phyloP scores from a whole-genome alignment of 2,113 vertebrate genomes.

The Mirounga angustirostris region DNA sequence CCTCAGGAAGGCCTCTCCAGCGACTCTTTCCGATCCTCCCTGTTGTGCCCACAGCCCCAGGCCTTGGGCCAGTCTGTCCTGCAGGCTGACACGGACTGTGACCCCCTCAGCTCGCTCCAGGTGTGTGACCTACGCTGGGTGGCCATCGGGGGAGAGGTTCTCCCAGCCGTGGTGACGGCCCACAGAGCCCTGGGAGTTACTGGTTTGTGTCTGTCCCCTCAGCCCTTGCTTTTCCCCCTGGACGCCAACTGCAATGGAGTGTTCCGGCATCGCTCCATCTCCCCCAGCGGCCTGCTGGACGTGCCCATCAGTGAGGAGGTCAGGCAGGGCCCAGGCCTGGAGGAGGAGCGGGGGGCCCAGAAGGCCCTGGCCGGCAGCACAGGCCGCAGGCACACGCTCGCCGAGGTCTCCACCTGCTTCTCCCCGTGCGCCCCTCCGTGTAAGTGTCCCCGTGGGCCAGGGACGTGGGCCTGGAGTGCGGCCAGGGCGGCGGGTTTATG shows the following conservation, averaged over 20 bases:
- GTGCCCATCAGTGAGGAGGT: conserved; percentile 94
- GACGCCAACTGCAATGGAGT: conserved; percentile 91
- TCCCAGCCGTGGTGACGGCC: rapidly evolving
- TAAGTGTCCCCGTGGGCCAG: conserved; percentile 84
- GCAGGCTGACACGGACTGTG: conserved; percentile 93
- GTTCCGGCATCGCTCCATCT: conserved; percentile 92
- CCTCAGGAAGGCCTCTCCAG: conserved; percentile 87
- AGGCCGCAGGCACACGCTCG: conserved; percentile 95
- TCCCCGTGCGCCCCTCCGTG: conserved; percentile 94
- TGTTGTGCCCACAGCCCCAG: conserved; percentile 90
- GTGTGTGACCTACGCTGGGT: conserved; percentile 79
- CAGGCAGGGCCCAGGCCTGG: conserved; percentile 90
- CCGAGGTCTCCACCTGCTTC: conserved; percentile 94
- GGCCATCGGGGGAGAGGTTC: rapidly evolving
- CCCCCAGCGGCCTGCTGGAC: conserved; percentile 94
- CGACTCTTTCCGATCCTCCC: conserved; percentile 89
- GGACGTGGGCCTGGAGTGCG: rapidly evolving
- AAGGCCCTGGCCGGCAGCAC: conserved; percentile 88
- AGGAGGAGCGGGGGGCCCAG: conserved; percentile 89
- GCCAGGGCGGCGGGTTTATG: rapidly evolving
- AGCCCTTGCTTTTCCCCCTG: conserved; percentile 93
- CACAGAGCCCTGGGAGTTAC: background rate
- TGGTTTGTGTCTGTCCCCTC: background rate
- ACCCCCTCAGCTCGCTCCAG: conserved; percentile 93
- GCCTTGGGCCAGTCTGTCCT: conserved; percentile 86